Conservation (phyloP, 2,888 invertebrate genomes). For the Biston stratarius region DNA sequence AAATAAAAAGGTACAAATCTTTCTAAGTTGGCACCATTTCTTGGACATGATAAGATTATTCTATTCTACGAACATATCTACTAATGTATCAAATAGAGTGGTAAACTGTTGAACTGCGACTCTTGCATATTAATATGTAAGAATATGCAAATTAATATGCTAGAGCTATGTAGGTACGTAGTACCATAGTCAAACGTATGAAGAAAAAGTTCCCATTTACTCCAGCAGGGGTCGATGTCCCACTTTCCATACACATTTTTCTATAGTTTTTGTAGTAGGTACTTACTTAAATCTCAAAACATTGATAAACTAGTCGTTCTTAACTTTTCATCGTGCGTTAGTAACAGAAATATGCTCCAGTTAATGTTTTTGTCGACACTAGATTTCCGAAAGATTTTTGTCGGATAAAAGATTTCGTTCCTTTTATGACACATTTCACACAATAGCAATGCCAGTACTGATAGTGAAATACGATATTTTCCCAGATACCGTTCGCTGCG, state of each 20-base stretch:
- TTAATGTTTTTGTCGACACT: not conserved
- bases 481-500: slow-evolving; percentile 34
- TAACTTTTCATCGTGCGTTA: not conserved
- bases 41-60: slow-evolving; percentile 3
- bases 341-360: not conserved
- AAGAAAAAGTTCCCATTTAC: too few species aligned
- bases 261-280: too few species aligned
- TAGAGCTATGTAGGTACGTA: too few species aligned
- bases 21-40: slow-evolving; percentile 4
- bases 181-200: too few species aligned
- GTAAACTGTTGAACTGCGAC: too few species aligned
- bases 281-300: too few species aligned
- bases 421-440: slow-evolving; percentile 3
- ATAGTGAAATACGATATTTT: slow-evolving; percentile 26
- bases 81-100: not conserved
- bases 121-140: too few species aligned
- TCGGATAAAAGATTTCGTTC: not conserved
- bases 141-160: too few species aligned
- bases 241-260: too few species aligned
- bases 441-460: not conserved
- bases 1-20: slow-evolving; percentile 9
- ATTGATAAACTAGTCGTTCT: too few species aligned
- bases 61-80: not conserved
- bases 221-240: too few species aligned
- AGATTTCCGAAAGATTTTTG: not conserved